These are phyloP conservation scores for Cheilosia soror DNA, from an alignment of 2,888 invertebrate genomes.

Conservation along the genomic window DNA sequence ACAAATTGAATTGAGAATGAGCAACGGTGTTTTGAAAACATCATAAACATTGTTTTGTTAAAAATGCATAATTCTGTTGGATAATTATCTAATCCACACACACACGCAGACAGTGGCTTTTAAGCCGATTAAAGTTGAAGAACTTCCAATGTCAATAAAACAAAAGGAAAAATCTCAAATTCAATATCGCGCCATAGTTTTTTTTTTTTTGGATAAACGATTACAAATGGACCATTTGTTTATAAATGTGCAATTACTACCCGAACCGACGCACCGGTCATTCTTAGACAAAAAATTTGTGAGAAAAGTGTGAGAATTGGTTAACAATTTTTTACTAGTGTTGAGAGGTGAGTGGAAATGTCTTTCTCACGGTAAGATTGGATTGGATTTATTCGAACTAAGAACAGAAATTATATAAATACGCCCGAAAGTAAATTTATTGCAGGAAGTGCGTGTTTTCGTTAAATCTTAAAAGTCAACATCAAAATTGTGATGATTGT, in stretches of 20 bases:
- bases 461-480: too few relatives aligned
- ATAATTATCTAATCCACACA: constrained; percentile 10
- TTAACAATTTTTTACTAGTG: too few relatives aligned
- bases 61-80: constrained; percentile 37
- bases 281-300: too few relatives aligned
- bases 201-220: neutral
- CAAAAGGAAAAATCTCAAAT: constrained; percentile 5
- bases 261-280: neutral
- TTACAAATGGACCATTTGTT: constrained; percentile 6
- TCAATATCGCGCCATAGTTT: neutral
- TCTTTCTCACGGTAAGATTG: too few relatives aligned
- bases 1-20: neutral
- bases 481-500: too few relatives aligned
- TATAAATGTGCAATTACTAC: neutral
- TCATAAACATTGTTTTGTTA: constrained; percentile 45
- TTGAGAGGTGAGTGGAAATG: too few relatives aligned
- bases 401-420: too few relatives aligned
- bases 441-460: too few relatives aligned
- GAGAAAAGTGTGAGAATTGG: too few relatives aligned
- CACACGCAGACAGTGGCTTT: constrained; percentile 6
- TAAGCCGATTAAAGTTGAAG: constrained; percentile 2
- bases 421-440: too few relatives aligned
- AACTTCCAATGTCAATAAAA: neutral
- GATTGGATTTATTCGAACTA: too few relatives aligned
- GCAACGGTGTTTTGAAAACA: constrained; percentile 30